Evolutionary conservation across 2,888 invertebrate species (phyloP).

Genomic region (Baronia brevicornis): DNA sequence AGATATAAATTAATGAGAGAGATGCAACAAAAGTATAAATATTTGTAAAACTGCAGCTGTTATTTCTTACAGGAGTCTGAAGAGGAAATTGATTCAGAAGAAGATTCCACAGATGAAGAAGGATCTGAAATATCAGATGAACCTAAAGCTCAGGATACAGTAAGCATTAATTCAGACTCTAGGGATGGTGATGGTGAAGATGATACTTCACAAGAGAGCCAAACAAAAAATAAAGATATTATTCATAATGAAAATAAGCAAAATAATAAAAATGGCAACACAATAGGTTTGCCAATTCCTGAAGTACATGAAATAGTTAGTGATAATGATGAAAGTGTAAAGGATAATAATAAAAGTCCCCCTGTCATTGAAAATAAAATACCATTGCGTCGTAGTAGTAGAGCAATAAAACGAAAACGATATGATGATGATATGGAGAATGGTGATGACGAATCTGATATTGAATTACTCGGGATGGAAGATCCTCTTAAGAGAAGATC

Average conservation of each 20-base stretch:
- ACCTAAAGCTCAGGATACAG: slow-evolving; percentile 43
- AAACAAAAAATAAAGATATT: slow-evolving; percentile 30
- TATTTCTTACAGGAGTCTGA: slow-evolving; percentile 30
- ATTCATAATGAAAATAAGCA: slow-evolving; percentile 34
- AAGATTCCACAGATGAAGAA: slow-evolving; percentile 38
- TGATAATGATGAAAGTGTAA: slow-evolving; percentile 65
- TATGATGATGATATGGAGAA: slow-evolving; percentile 72
- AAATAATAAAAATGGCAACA: slow-evolving; percentile 37
- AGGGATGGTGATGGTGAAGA: slow-evolving; percentile 41
- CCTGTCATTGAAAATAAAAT: slow-evolving; percentile 28
- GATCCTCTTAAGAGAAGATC: slow-evolving; percentile 65
- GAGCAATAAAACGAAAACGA: slow-evolving; percentile 70
- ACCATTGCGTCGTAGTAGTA: slow-evolving; percentile 46
- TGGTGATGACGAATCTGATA: slow-evolving; percentile 77
- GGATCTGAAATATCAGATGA: slow-evolving; percentile 32
- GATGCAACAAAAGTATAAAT: slow-evolving; percentile 14
- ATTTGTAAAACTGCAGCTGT: not conserved
- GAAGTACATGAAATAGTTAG: slow-evolving; percentile 60
- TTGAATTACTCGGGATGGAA: slow-evolving; percentile 77
- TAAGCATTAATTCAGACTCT: slow-evolving; percentile 35
- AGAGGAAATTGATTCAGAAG: slow-evolving; percentile 38
- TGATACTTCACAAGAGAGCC: slow-evolving; percentile 35
- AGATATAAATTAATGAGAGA: no score
- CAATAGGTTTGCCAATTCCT: slow-evolving; percentile 30
- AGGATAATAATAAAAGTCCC: slow-evolving; percentile 35